Evolutionary conservation across 53 echinoderm and acorn worm species (phyloP).

Genomic region (Echinarachnius parma): DNA sequence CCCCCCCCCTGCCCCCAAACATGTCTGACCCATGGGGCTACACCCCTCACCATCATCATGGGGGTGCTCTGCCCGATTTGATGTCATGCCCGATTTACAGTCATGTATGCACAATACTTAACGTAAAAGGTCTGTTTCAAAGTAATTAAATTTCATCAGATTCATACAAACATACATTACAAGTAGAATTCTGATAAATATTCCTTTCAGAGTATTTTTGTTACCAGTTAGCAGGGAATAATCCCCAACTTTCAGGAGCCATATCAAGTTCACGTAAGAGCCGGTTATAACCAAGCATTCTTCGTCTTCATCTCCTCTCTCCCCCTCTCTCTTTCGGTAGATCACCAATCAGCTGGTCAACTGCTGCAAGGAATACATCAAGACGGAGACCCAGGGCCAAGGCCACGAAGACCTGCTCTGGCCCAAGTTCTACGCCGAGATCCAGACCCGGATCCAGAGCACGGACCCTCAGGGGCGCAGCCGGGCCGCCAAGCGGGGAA

Average conservation of each 20-base stretch:
- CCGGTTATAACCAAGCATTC: not conserved
- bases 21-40: conserved; percentile 76
- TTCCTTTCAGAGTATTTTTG: too few species aligned
- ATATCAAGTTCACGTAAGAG: too few species aligned
- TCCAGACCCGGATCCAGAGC: conserved; percentile 64
- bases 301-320: not conserved
- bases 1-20: too few species aligned
- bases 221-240: too few species aligned
- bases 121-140: too few species aligned
- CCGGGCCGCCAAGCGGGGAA: conserved; percentile 54
- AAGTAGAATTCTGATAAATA: too few species aligned
- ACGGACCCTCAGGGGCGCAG: conserved; percentile 63
- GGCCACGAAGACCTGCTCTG: conserved; percentile 82
- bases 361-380: conserved; percentile 92
- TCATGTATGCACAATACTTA: too few species aligned
- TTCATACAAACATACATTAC: too few species aligned
- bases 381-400: conserved; percentile 60
- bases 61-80: conserved; percentile 82
- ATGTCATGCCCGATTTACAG: too few species aligned
- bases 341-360: conserved; percentile 97
- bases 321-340: conserved; percentile 22
- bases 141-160: too few species aligned
- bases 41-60: conserved; percentile 71
- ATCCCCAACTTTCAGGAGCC: too few species aligned
- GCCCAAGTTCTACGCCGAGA: conserved; percentile 88